Base-by-base conservation (phyloP, 2,888 invertebrate species). In the Macrostomum cliftonense region DNA sequence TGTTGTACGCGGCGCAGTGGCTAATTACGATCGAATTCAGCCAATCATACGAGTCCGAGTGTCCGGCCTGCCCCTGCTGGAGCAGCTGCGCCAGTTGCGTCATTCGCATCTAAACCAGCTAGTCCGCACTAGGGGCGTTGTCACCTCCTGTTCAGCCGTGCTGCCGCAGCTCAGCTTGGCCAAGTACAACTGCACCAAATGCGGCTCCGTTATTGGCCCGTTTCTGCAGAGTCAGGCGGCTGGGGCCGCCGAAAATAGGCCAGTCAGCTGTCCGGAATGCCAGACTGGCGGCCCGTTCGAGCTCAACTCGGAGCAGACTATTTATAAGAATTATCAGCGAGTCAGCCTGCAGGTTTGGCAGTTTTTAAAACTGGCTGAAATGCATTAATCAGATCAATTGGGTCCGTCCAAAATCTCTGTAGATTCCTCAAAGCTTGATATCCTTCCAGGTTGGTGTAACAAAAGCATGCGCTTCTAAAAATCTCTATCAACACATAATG, bases 301-400 rank as follows among this genome's bases (percentile, higher is more conserved):
- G 80, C 82, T 97, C 21, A 99, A 97, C 68, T 93, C 95, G 87
- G 95, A 95, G 61, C 71, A 93, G 80, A 99, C 97, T 0, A 71
- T 97, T 7, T 97, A 95, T 70, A 80, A 93, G 47, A 99, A 99
- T 73, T 99, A 95, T 66, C 97, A 97, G 71, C 84, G 91, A 63
- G 79, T 97, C 39, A 93, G 91, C 0, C 77, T 99, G 55, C 28
- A 28, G 28, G 28, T 28, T 28, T 9, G 28, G 28, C 5, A 7
- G 28, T 28, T n/a, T n/a, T n/a, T n/a, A n/a, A n/a, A n/a, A n/a
- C n/a, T n/a, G n/a, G n/a, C n/a, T n/a, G n/a, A n/a, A n/a, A n/a
- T n/a, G n/a, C n/a, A n/a, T n/a, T n/a, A n/a, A n/a, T n/a, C n/a
- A n/a, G n/a, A n/a, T n/a, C n/a, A n/a, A n/a, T n/a, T n/a, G n/a